phyloP scores from a whole-genome alignment of 2,797 vertebrate species.

The Diglossa cyanea region DNA sequence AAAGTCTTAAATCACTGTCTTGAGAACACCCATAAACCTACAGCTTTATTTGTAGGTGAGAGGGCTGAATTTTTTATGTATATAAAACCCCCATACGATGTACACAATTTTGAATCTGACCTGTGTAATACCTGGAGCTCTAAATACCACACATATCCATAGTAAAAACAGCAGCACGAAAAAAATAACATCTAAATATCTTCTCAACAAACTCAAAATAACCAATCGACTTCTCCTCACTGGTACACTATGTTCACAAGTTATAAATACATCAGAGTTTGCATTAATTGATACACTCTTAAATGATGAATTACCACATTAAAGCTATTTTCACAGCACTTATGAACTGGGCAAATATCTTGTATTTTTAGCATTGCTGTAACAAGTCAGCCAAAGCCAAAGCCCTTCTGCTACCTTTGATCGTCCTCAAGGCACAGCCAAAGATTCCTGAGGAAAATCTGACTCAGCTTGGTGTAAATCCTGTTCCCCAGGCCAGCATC shows the following conservation, averaged over 20 bases:
- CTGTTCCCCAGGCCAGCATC: rapidly evolving
- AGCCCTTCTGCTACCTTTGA: background rate
- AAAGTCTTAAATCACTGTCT: slow-evolving; percentile 19
- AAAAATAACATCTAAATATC: background rate
- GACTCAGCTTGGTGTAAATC: rapidly evolving
- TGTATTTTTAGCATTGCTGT: background rate
- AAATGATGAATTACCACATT: background rate
- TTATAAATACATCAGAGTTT: background rate
- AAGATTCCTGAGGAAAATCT: rapidly evolving
- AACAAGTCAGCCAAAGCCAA: rapidly evolving
- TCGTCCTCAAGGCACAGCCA: background rate
- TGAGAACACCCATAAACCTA: slow-evolving; percentile 46
- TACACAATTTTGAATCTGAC: background rate
- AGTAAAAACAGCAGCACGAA: background rate
- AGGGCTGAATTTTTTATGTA: background rate
- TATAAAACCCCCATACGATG: background rate
- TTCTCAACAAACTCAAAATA: background rate
- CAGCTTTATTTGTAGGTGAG: slow-evolving; percentile 4
- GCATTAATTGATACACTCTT: background rate
- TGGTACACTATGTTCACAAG: background rate
- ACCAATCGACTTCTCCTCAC: background rate
- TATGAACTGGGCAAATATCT: background rate
- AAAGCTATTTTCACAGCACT: background rate
- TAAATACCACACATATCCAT: background rate
- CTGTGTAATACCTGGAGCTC: background rate